Conservation (phyloP, 2,888 invertebrate species). For the Aradus depressus region DNA sequence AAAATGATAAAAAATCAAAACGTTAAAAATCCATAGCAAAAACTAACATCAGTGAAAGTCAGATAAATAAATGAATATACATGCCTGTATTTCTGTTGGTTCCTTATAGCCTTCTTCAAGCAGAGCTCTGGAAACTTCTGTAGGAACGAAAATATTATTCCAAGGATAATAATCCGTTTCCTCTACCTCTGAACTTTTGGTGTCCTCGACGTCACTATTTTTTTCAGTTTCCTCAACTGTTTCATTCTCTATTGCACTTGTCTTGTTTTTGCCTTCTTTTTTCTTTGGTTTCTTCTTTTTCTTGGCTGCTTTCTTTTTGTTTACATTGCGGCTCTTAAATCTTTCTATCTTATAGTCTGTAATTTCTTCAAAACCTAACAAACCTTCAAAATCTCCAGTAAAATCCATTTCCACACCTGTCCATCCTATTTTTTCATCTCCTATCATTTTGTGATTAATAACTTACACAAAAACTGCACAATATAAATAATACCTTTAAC, state of each 20-base stretch:
- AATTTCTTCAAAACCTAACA: conserved; percentile 69
- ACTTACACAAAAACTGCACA: too few relatives aligned
- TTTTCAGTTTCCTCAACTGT: conserved; percentile 28
- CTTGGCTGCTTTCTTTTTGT: conserved; percentile 22
- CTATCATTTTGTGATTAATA: too few relatives aligned
- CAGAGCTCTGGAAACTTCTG: conserved; percentile 57
- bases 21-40: conserved; percentile 7
- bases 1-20: conserved; percentile 16
- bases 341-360: conserved; percentile 46
- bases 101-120: conserved; percentile 60
- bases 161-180: conserved; percentile 23
- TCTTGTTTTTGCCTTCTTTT: conserved; percentile 15
- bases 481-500: too few relatives aligned
- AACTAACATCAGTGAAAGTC: neutral
- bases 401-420: conserved; percentile 54
- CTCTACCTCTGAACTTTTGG: conserved; percentile 4
- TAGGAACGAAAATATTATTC: conserved; percentile 43
- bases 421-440: conserved; percentile 41
- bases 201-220: conserved; percentile 1
- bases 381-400: conserved; percentile 48
- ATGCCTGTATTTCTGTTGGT: conserved; percentile 80
- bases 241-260: conserved; percentile 26
- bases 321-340: conserved; percentile 33
- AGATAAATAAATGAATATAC: neutral
- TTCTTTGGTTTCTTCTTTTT: conserved; percentile 18